Conservation (phyloP, 2,797 vertebrate genomes). For the Sebastes kiyomatsui region DNA sequence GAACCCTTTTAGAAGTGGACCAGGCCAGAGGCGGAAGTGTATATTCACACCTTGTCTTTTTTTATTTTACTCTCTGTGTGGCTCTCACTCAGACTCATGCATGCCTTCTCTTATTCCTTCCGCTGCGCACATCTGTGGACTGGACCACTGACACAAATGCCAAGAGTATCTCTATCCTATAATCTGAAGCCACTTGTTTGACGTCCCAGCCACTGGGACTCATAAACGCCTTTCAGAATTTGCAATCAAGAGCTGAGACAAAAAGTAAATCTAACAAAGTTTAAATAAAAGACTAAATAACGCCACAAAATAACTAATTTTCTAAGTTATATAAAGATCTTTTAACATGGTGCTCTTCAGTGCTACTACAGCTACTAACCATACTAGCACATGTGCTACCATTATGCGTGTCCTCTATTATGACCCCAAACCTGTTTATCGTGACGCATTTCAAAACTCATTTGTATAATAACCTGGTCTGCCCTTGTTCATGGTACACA, state of each 20-base stretch:
- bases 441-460: conserved; percentile 22
- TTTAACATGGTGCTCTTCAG: conserved; percentile 53
- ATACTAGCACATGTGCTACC: conserved; percentile 32
- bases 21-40: conserved; percentile 55
- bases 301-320: conserved; percentile 14
- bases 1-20: conserved; percentile 29
- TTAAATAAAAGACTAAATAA: conserved; percentile 10
- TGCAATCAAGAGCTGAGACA: conserved; percentile 15
- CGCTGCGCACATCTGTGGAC: conserved; percentile 51
- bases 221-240: conserved; percentile 14
- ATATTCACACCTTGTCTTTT: conserved; percentile 39
- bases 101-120: conserved; percentile 66
- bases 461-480: conserved; percentile 32
- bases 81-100: conserved; percentile 66
- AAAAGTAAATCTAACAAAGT: conserved; percentile 14
- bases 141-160: conserved; percentile 45
- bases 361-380: conserved; percentile 42
- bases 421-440: conserved; percentile 10
- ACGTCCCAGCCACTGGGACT: neutral
- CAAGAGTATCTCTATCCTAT: conserved; percentile 1
- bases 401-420: conserved; percentile 24
- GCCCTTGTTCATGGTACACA: conserved; percentile 27
- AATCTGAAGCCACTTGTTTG: neutral
- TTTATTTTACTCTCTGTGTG: conserved; percentile 51
- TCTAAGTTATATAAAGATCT: conserved; percentile 26